Percentiles rank a stretch among this genome's conserved stretches.
These are phyloP conservation scores for Exocentrus adspersus DNA, from an alignment of 2,888 invertebrate genomes.

Conservation along the genomic window DNA sequence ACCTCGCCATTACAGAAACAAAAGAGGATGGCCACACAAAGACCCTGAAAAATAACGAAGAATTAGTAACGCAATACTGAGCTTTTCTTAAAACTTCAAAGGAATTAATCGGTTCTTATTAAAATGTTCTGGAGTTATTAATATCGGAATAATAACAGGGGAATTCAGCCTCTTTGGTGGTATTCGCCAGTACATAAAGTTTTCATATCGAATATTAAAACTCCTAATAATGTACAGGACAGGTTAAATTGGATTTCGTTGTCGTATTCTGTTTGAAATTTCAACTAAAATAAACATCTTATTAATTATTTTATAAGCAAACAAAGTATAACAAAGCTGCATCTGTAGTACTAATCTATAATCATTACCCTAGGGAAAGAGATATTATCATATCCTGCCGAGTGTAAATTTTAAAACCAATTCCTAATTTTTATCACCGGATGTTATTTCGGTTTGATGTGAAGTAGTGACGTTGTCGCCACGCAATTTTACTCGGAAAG, in stretches of 20 bases:
- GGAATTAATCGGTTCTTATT: not conserved
- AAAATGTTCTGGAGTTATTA: not conserved
- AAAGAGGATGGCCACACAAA: conserved; percentile 90
- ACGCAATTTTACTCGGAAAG: not conserved
- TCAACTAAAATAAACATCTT: no score
- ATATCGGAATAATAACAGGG: conserved; percentile 6
- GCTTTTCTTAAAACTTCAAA: conserved; percentile 9
- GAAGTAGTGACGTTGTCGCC: not conserved
- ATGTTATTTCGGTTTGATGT: not conserved
- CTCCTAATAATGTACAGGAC: no score
- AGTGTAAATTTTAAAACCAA: not conserved
- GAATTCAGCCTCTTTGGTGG: not conserved
- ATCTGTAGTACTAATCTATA: not conserved
- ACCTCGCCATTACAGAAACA: conserved; percentile 97
- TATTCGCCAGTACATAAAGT: not conserved
- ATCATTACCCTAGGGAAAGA: not conserved
- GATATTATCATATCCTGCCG: not conserved
- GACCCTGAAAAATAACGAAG: conserved; percentile 73
- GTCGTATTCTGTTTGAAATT: no score
- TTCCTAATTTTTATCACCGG: not conserved
- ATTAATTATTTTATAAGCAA: no score
- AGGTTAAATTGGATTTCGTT: no score
- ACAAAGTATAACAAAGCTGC: no score
- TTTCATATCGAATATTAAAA: no score
- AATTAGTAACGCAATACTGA: conserved; percentile 11